Base-by-base conservation (phyloP, 2,888 invertebrate species). In the Amblyteles armatorius region DNA sequence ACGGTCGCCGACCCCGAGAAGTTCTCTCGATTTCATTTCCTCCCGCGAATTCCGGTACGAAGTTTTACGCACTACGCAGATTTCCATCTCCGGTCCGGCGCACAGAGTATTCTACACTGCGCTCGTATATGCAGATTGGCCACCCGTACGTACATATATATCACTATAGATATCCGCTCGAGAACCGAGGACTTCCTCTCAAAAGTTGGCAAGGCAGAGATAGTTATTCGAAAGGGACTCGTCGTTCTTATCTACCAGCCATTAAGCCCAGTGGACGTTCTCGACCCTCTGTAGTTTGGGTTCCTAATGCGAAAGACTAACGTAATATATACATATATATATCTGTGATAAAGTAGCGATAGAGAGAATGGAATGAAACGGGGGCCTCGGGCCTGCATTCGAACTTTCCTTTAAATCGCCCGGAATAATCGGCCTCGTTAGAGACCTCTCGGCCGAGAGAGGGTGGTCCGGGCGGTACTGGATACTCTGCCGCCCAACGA, bases 381-480 rank as follows among this genome's bases (percentile, higher is more conserved):
- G 55, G 19, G 19, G 72, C 72, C 79, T 63, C 52, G 36, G 72
- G 79, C 44, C 40, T 55, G 55, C 55, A 79, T 71, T 63, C 80
- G 73, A 74, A 80, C 73, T 80, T 80, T 80, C 55, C 73, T 67
- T 73, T 73, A 80, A 80, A 80, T 80, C 80, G 80, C 55, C 63
- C 57, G 73, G 80, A 80, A 73, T 80, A 80, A 80, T 80, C 80
- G 80, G 80, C 80, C 80, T 73, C 80, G 73, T 80, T 80, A 79
- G 57, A 78, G 40, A 33, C 65, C n/a, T 57, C 65, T 67, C 33
- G 16, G 36, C 33, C 67, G 55, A 29, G 36, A 36, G 77, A 65
- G 76, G 9, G 44, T 13, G 26, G 40, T 33, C 55, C 67, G 36
- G 52, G 22, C 33, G 48, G 7, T 36, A 55, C 36, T 67, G 50